Base-by-base conservation (phyloP, 2,797 vertebrate species). In the Squalus acanthias region DNA sequence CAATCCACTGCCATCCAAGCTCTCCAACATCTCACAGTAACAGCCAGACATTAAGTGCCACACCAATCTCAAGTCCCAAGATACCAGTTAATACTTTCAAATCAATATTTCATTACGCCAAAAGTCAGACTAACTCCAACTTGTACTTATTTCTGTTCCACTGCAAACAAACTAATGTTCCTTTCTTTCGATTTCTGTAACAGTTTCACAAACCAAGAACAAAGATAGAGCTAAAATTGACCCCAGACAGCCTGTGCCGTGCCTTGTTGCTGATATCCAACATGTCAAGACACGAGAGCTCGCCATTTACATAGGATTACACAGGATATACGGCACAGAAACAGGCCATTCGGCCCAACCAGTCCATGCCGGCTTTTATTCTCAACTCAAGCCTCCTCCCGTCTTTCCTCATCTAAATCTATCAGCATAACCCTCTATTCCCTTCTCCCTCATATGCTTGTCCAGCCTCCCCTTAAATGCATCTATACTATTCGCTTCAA, bases 51-150 rank as follows among this genome's bases (percentile, higher is more conserved):
- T 39, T 67, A 93, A 39, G n/a, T 39, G 91, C 63, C 33, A 93
- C 60, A 93, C 29, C 60, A 92, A 93, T 93, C 89, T 67, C 91
- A 67, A 93, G 7, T 65, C 65, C 91, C 91, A 91, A 33, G 53
- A 93, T 65, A 67, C 65, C 63, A 10, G 20, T 93, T n/a, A 0
- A 22, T 33, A 67, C 6, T 93, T 39, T 93, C 63, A 65, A 93
- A 67, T 93, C 91, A 39, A 93, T 93, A 93, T 39, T 93, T 93
- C 33, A 93, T 67, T 57, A 46, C 20, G 1, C 15, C 63, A 33
- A 67, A 20, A 33, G 63, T 67, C 63, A 67, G 65, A 39, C n/a
- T 39, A 93, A 20, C 60, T 67, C 91, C 67, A 22, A 91, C 17
- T 50, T 65, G 91, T 39, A 82, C 63, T 93, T 92, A n/a, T 92